These are phyloP conservation scores for Sus cebifrons DNA, from an alignment of 2,797 vertebrate genomes.

Conservation along the genomic window DNA sequence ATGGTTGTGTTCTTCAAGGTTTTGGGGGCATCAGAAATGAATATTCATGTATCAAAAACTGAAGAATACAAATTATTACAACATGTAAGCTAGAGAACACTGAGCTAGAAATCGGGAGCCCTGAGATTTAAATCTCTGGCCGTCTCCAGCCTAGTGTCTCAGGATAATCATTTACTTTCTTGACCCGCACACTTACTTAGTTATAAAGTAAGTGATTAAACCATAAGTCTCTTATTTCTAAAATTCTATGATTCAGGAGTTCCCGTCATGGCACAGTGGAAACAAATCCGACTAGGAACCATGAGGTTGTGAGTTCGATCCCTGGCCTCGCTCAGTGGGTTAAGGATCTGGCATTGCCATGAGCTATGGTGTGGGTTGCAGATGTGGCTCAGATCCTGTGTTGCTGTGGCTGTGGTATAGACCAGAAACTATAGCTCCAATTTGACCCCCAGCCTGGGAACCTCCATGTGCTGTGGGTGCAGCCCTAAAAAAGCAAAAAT, in stretches of 20 bases:
- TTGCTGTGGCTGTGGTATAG: no score
- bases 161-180: not conserved
- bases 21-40: not conserved
- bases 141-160: not conserved
- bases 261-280: no score
- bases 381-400: no score
- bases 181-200: conserved; percentile 2
- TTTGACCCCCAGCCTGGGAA: no score
- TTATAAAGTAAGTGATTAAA: conserved; percentile 32
- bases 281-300: no score
- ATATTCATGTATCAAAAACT: not conserved
- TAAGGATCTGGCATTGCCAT: no score
- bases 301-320: no score
- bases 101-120: not conserved
- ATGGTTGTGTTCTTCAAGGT: not conserved
- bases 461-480: no score
- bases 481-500: no score
- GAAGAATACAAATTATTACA: conserved; percentile 58
- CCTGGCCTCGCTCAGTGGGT: no score
- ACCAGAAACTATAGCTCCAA: no score
- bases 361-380: no score
- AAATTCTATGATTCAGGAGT: conserved; percentile 30
- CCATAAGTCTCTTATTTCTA: conserved; percentile 50
- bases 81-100: not conserved
- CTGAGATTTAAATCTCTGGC: not conserved